These are phyloP conservation scores for Callipepla squamata DNA, from an alignment of 2,113 vertebrate genomes.

Conservation along the genomic window DNA sequence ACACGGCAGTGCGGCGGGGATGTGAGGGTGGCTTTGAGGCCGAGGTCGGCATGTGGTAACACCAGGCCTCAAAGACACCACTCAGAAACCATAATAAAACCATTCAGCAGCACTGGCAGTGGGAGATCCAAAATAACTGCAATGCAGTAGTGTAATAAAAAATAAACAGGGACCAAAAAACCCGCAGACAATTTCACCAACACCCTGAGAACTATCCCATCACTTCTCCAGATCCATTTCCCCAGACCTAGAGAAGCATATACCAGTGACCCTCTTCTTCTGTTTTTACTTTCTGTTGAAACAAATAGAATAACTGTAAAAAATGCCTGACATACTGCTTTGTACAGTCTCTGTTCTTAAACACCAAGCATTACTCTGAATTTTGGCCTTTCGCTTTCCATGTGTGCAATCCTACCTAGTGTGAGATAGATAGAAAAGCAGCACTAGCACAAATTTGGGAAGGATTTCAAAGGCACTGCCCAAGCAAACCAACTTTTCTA, in stretches of 20 bases:
- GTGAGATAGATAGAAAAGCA: background rate
- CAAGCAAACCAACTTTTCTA: background rate
- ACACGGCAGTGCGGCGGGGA: background rate
- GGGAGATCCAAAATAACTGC: slow-evolving; percentile 28
- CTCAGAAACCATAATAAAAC: slow-evolving; percentile 48
- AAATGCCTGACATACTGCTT: background rate
- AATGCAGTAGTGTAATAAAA: slow-evolving; percentile 26
- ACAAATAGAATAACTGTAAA: background rate
- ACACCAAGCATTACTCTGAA: background rate
- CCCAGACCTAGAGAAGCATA: background rate
- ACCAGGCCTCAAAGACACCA: slow-evolving; percentile 16
- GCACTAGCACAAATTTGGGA: background rate
- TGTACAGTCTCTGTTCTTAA: background rate
- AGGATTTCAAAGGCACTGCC: background rate
- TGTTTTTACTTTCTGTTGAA: background rate
- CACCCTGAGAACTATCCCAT: background rate
- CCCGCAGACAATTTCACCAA: background rate
- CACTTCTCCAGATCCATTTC: background rate
- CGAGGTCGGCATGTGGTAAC: slow-evolving; percentile 12
- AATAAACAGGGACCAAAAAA: background rate
- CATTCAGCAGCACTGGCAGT: background rate
- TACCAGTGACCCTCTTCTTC: background rate
- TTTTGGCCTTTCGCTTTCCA: too few relatives aligned
- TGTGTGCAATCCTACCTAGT: background rate
- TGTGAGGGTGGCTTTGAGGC: slow-evolving; percentile 28